Conservation (phyloP, 2,113 vertebrate species). For the Xenopus laevis region DNA sequence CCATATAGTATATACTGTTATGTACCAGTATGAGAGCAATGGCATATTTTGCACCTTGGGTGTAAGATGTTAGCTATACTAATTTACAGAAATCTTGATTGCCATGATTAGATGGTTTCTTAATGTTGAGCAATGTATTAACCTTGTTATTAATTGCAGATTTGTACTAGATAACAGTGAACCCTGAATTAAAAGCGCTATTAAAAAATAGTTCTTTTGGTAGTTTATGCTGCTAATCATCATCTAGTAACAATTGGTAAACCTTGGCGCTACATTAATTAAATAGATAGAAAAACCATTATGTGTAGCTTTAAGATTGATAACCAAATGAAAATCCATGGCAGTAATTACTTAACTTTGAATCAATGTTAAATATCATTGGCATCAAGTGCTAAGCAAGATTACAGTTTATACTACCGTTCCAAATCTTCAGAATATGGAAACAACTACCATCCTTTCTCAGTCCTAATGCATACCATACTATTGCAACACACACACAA, state of each 20-base stretch:
- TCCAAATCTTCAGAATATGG: background rate
- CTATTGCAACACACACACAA: too few relatives aligned
- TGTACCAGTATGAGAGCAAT: too few relatives aligned
- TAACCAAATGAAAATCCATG: slow-evolving; percentile 32
- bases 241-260: slow-evolving; percentile 28
- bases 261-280: slow-evolving; percentile 40
- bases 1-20: too few relatives aligned
- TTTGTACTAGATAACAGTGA: background rate
- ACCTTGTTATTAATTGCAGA: slow-evolving; percentile 36
- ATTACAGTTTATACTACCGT: background rate
- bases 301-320: slow-evolving; percentile 28
- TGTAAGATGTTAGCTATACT: too few relatives aligned
- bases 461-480: too few relatives aligned
- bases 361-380: slow-evolving; percentile 40
- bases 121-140: slow-evolving; percentile 12
- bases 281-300: slow-evolving; percentile 16
- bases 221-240: slow-evolving; percentile 16
- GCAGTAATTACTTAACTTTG: slow-evolving; percentile 40
- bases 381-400: slow-evolving; percentile 20
- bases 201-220: slow-evolving; percentile 12
- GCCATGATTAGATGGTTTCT: too few relatives aligned
- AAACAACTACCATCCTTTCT: background rate
- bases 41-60: too few relatives aligned
- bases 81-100: too few relatives aligned
- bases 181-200: slow-evolving; percentile 7